Base-by-base conservation (phyloP, 2,888 invertebrate species). In the Calliopum simillimum region DNA sequence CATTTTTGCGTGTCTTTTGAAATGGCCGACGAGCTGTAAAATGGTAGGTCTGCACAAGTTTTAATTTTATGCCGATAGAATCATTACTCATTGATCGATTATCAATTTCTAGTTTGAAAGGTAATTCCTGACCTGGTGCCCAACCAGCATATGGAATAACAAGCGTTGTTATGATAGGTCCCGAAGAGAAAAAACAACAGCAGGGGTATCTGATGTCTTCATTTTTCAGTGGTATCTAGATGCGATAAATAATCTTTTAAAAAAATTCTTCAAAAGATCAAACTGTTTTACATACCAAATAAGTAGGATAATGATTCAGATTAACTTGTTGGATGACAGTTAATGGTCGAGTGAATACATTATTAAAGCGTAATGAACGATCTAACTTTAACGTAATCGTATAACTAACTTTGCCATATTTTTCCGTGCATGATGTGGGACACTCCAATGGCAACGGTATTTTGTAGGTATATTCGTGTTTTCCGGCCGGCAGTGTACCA, bases 301-400 rank as follows among this genome's bases (percentile, higher is more conserved):
- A 89, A 71, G 89, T 88, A 5, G 90, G 88, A 82, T 91, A 90
- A 76, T 89, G 87, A 86, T 96, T 96, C 71, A 96, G 88, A 85
- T 96, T 94, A 76, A 94, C 87, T 5, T 91, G 89, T 74, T 92
- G 90, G 62, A 94, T 88, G 13, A 96, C 91, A 25, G 92, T 94
- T 78, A 96, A 93, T 0, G 78, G 77, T 51, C 79, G 77, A 4
- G 71, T 78, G 19, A 79, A 81, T 1, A 69, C 75, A 59, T 80
- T 81, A 46, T 81, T 76, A 83, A 92, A 92, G 77, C 92, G 92
- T 92, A 93, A 93, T n/a, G 94, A 93, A 11, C 93, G 88, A 81
- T 94, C 94, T 11, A 95, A 84, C 0, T 89, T 90, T 8, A 92
- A 92, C 81, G 91, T 92, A 3, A 94, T 88, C 3, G 90, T 91